Base-by-base conservation (phyloP, 1,140 invertebrate genomes). In the Palaemon carinicauda region DNA sequence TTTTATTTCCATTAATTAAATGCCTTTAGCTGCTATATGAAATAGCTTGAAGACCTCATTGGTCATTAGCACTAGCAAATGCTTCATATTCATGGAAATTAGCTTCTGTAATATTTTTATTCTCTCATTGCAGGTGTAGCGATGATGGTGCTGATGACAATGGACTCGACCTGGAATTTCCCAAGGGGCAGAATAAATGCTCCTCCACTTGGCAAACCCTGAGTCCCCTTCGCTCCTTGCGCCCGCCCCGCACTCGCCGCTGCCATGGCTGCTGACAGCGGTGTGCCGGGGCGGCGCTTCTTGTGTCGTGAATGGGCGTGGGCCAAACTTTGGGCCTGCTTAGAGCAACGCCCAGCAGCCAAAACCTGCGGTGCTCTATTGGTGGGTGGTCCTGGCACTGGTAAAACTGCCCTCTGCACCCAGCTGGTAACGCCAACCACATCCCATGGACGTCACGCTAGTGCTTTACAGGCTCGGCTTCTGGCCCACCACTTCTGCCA, bases 221-320 rank as follows among this genome's bases (percentile, higher is more conserved):
- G 71, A 87, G 78, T 54, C 51, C 69, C 71, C 27, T 56, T 31
- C 71, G 17, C 71, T 29, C 78, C 79, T 79, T 79, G 54, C 79
- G 69, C 83, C 84, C 77, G 65, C 78, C 77, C 84, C 31, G 51
- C 52, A 51, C 73, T 74, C n/a, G 79, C 85, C 79, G 31, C 85
- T 52, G 71, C 71, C 80, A 78, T 82, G 73, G 79, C 79, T 81
- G 80, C 85, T 51, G 85, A 75, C 53, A 51, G 71, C 79, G 73
- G 71, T 71, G 71, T 91, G 65, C 91, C 92, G 87, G 91, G 91
- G 24, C 95, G 95, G 90, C 93, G 94, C 75, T 95, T 96, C 91
- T 95, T 95, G 91, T 96, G 95, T 90, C 94, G 98, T 19, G 97
- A 98, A 92, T 99, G 97, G 98, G 96, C 96, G 1, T 97, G 98